These are phyloP conservation scores for Lota lota DNA, from an alignment of 2,113 vertebrate genomes.

Conservation along the genomic window DNA sequence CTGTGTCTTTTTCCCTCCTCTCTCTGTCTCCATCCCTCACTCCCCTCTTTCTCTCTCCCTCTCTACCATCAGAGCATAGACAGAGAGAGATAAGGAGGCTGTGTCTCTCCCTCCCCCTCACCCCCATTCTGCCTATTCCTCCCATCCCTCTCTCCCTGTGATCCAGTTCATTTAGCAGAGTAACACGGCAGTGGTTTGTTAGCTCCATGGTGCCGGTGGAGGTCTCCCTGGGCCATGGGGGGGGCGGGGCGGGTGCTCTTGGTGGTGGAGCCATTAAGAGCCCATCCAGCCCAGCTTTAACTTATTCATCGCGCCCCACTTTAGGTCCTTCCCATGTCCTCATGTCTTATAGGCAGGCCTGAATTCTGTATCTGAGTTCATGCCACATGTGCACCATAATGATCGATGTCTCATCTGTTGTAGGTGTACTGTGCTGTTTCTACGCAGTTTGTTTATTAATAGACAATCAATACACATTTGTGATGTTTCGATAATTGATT, in stretches of 20 bases:
- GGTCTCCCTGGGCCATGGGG: constrained; percentile 17
- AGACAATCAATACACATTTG: too few relatives aligned
- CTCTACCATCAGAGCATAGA: too few relatives aligned
- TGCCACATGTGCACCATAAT: too few relatives aligned
- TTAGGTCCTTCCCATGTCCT: constrained; percentile 62
- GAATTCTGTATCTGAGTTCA: too few relatives aligned
- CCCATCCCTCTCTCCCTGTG: constrained; percentile 15
- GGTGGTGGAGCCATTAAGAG: constrained; percentile 59
- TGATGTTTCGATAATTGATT: too few relatives aligned
- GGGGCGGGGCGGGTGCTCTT: constrained; percentile 23
- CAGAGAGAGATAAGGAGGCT: too few relatives aligned
- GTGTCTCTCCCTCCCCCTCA: background rate
- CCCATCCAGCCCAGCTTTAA: constrained; percentile 66
- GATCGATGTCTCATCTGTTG: too few relatives aligned
- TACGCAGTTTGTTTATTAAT: too few relatives aligned
- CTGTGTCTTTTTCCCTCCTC: too few relatives aligned
- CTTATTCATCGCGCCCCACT: constrained; percentile 74
- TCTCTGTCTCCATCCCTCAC: too few relatives aligned
- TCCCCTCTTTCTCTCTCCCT: too few relatives aligned
- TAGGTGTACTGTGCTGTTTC: too few relatives aligned
- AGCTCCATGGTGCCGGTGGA: constrained; percentile 12
- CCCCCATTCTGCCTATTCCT: constrained; percentile 4
- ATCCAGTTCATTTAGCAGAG: constrained; percentile 25
- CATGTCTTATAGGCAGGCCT: background rate
- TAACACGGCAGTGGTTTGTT: constrained; percentile 27